phyloP scores from a whole-genome alignment of 2,113 vertebrate genomes.

The Tonatia bakeri region DNA sequence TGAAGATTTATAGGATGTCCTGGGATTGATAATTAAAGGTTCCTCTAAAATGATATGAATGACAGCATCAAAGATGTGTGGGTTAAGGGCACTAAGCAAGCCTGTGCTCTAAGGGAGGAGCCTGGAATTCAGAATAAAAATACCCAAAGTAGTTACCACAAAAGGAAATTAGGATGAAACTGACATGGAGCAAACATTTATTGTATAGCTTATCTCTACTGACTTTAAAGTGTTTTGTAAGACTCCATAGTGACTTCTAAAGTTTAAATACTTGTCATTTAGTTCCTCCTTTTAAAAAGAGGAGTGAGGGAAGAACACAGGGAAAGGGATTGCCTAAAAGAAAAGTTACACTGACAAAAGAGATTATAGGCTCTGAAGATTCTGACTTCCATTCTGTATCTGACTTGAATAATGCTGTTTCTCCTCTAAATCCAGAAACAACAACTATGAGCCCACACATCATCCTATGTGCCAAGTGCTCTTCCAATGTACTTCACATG shows the following conservation, averaged over 20 bases:
- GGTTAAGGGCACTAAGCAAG: background rate
- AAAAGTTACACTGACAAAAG: background rate
- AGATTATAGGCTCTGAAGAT: background rate
- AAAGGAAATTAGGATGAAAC: background rate
- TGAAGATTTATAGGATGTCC: slow-evolving; percentile 71
- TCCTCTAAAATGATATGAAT: slow-evolving; percentile 43
- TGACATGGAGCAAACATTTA: background rate
- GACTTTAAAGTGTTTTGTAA: slow-evolving; percentile 8
- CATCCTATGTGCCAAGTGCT: background rate
- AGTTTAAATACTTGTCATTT: background rate
- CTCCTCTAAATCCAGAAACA: background rate
- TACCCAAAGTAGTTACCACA: background rate
- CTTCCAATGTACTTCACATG: background rate
- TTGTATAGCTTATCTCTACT: background rate
- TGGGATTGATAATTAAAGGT: slow-evolving; percentile 65
- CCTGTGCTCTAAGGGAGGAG: background rate
- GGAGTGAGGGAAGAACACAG: background rate
- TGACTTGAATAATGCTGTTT: background rate
- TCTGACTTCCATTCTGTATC: background rate
- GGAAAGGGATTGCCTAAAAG: background rate
- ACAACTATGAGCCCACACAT: background rate
- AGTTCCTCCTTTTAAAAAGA: background rate
- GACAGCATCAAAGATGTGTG: slow-evolving; percentile 36
- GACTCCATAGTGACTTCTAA: background rate
- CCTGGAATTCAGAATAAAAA: slow-evolving; percentile 1